Evolutionary conservation across 2,113 vertebrate species (phyloP).

Genomic region (Xiphophorus maculatus): DNA sequence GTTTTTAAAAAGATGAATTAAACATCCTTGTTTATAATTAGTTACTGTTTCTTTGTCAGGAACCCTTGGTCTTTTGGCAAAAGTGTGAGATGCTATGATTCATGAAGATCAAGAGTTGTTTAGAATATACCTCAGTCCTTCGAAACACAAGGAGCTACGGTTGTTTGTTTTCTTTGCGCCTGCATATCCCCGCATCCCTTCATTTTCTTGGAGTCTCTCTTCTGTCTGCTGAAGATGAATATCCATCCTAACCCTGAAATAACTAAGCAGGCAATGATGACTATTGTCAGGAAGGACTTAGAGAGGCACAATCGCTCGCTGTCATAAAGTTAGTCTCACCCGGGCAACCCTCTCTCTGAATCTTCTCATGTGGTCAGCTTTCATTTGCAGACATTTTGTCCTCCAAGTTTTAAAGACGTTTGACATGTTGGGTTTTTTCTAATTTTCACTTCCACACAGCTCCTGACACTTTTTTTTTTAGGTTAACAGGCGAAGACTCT

Average conservation of each 20-base stretch:
- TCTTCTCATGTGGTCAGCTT: constrained; percentile 29
- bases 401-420: constrained; percentile 18
- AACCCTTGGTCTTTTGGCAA: too few relatives aligned
- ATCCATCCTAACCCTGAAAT: constrained; percentile 72
- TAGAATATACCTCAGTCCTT: background rate
- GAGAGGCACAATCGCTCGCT: constrained; percentile 67
- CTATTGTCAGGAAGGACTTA: constrained; percentile 69
- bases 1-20: too few relatives aligned
- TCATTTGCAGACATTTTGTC: constrained; percentile 17
- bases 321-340: constrained; percentile 57
- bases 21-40: too few relatives aligned
- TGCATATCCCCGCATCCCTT: constrained; percentile 64
- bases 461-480: background rate
- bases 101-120: background rate
- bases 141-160: background rate
- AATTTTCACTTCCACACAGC: background rate
- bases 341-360: constrained; percentile 21
- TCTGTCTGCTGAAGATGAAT: constrained; percentile 72
- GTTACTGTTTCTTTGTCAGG: too few relatives aligned
- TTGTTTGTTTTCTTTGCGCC: constrained; percentile 19
- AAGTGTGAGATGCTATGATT: too few relatives aligned
- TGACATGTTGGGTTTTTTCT: background rate
- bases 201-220: constrained; percentile 55
- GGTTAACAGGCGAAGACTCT: background rate
- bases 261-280: constrained; percentile 75